These are phyloP conservation scores for Lytechinus pictus DNA, from an alignment of 35 echinoderm and acorn worm genomes.

Conservation along the genomic window DNA sequence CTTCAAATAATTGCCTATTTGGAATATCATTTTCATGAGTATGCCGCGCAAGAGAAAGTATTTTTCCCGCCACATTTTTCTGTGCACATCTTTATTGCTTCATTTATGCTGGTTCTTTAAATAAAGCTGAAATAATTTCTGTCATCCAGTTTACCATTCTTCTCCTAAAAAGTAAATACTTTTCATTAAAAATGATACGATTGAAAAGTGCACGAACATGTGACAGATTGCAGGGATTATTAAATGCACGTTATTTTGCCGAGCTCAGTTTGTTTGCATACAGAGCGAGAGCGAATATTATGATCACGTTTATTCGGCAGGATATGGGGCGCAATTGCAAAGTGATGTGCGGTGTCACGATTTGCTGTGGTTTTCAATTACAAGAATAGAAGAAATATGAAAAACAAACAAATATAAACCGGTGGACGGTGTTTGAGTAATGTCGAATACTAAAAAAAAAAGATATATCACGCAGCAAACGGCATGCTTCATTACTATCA, in stretches of 20 bases:
- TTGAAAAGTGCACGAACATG: background rate
- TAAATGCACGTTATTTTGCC: background rate
- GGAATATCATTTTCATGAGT: background rate
- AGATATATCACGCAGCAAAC: background rate
- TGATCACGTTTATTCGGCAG: constrained; percentile 17
- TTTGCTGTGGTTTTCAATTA: background rate
- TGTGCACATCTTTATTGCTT: background rate
- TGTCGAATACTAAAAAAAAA: background rate
- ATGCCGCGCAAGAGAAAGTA: background rate
- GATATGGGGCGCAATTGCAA: background rate
- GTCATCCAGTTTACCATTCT: no score
- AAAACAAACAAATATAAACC: background rate
- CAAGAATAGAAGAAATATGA: background rate
- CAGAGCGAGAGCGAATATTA: background rate
- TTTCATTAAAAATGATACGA: background rate
- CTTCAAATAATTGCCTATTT: background rate
- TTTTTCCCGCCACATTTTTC: background rate
- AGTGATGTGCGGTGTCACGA: background rate
- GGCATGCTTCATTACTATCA: background rate
- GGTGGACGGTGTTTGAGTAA: background rate
- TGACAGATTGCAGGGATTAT: background rate
- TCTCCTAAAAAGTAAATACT: background rate
- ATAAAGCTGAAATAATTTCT: no score
- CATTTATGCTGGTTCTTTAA: no score
- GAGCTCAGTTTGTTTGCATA: background rate